Base-by-base conservation (phyloP, 2,888 invertebrate species). In the Drosophila neotestacea region DNA sequence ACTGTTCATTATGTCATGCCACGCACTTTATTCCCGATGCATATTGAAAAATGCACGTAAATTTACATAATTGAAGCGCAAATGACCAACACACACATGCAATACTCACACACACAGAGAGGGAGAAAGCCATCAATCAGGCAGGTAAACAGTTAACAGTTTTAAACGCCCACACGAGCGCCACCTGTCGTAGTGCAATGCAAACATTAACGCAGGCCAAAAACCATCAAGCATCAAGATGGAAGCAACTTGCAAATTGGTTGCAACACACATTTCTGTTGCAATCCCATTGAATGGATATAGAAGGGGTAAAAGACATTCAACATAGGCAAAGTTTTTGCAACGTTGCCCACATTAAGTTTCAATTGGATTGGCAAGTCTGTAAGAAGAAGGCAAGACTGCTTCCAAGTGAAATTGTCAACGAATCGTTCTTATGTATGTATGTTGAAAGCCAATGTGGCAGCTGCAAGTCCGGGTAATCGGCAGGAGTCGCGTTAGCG, bases 1-100 rank as follows among this genome's bases (percentile, higher is more conserved):
- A 16, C 16, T 16, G n/a, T 73, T 51, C 54, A 75, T 72, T 69
- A 79, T 79, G 69, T 69, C 68, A 67, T 67, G 58, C 44, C 11
- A 42, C 63, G 66, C 73, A 64, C 66, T 69, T 58, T 46, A 51
- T 42, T 48, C 36, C 34, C 30, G 54, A 30, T 60, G 70, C 69
- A 68, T 72, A 67, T 75, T 71, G 62, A 65, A 77, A 80, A 66
- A 61, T 79, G 50, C 50, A 52, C 76, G 48, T 59, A 27, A 76
- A 81, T 79, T 84, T 74, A 62, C 74, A 72, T 81, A 86, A 86
- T 77, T 84, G 66, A 72, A 59, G 58, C 42, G 56, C 61, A 64
- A 84, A 79, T 81, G 84, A 58, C 71, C 72, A 62, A 16, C 60
- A 44, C 51, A 38, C 51, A 46, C 32, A 44, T 22, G 22, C 22